Base-by-base conservation (phyloP, 1,140 invertebrate species). In the Zaprionus ghesquierei region DNA sequence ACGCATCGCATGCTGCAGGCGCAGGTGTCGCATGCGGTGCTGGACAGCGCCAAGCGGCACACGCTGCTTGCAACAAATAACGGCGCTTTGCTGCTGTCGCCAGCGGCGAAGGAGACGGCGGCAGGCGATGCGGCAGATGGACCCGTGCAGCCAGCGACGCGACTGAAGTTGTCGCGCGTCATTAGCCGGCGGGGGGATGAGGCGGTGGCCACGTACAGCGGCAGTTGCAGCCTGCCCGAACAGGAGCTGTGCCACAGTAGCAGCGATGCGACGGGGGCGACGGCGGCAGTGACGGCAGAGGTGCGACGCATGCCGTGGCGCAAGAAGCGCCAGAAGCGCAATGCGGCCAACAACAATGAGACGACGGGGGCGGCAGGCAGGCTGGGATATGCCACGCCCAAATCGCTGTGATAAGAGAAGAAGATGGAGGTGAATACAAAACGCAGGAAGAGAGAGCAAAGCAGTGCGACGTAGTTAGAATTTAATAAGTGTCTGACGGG, bases 151-250 rank as follows among this genome's bases (percentile, higher is more conserved):
- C 77, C 79, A 5, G 22, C 54, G 27, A 80, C 76, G 10, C 80
- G 90, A 2, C 58, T 91, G 6, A 91, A 91, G 69, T 51, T 91
- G 25, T 78, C 86, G 5, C 75, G 90, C 4, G 87, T 91, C 15
- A 91, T 91, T 50, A 91, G 77, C 12, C 75, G 90, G 0, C 75
- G 90, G 0, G 50, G 90, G 4, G 86, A 91, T n/a, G 89, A 91
- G 49, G 55, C n/a, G 5, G 18, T 69, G 6, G 25, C 73, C 1
- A 38, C 64, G 27, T 74, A 68, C 49, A 69, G 81, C 8, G 80
- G 77, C 46, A 86, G 81, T 27, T 61, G 77, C 23, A 86, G 82
- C 33, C 50, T 86, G 38, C 79, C 81, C 51, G 81, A 86, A 29
- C 71, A 65, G 54, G 79, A 87, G 31, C 62, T 68, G 20, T 29